Conservation (phyloP, 1,140 invertebrate genomes). For the Drosophila eugracilis region DNA sequence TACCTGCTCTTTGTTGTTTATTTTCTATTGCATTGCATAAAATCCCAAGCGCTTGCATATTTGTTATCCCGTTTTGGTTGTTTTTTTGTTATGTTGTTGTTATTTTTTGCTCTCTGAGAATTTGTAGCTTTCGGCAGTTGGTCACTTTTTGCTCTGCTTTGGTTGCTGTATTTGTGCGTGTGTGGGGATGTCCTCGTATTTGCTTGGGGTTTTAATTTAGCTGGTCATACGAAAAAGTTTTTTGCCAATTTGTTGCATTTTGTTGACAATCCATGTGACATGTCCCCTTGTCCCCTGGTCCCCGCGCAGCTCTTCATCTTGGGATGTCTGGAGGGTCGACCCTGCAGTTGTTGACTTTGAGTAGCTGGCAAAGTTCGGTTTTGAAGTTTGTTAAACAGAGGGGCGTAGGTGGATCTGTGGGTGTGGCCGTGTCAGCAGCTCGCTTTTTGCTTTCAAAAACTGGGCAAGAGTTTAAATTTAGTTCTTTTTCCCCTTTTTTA, state of each 20-base stretch:
- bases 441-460: slow-evolving; percentile 35
- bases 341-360: slow-evolving; percentile 72
- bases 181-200: slow-evolving; percentile 42
- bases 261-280: slow-evolving; percentile 77
- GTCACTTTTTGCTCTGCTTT: slow-evolving; percentile 45
- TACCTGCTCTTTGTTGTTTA: slow-evolving; percentile 36
- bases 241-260: slow-evolving; percentile 78
- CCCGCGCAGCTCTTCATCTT: slow-evolving; percentile 11
- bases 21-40: slow-evolving; percentile 68
- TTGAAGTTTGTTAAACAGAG: slow-evolving; percentile 66
- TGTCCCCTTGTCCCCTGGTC: slow-evolving; percentile 17
- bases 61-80: no score
- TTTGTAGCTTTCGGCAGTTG: slow-evolving; percentile 49
- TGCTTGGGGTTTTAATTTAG: slow-evolving; percentile 72
- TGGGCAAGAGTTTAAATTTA: slow-evolving; percentile 6
- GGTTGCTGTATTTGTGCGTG: slow-evolving; percentile 13
- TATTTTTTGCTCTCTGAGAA: slow-evolving; percentile 31
- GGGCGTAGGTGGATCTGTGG: slow-evolving; percentile 51
- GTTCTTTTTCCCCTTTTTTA: slow-evolving; percentile 7
- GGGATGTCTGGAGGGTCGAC: slow-evolving; percentile 21
- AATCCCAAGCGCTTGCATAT: slow-evolving; percentile 65
- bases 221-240: slow-evolving; percentile 73
- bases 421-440: slow-evolving; percentile 47
- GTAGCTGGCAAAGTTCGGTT: slow-evolving; percentile 63
- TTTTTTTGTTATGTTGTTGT: slow-evolving; percentile 12